Conservation (phyloP, 1,140 invertebrate species). For the Scylla paramamosain region DNA sequence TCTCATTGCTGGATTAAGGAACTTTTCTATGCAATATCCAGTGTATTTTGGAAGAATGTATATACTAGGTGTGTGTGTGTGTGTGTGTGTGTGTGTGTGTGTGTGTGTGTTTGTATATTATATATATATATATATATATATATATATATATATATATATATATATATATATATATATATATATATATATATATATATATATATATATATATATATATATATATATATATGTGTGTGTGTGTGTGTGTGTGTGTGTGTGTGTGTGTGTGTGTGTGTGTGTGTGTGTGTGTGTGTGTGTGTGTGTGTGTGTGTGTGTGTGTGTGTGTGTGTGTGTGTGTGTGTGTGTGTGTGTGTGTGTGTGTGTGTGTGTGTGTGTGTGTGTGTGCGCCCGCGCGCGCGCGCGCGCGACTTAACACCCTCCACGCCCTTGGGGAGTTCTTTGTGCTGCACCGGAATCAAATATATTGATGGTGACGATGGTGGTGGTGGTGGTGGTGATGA, state of each 20-base stretch:
- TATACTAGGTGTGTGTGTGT: no score
- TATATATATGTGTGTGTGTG: slow-evolving; percentile 31
- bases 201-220: slow-evolving; percentile 52
- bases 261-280: background rate
- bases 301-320: background rate
- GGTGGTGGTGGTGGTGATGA: no score
- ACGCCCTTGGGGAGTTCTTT: no score
- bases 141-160: slow-evolving; percentile 14
- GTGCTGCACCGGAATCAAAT: no score
- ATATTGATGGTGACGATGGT: no score
- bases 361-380: slow-evolving; percentile 39
- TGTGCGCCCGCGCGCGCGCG: background rate
- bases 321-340: slow-evolving; percentile 48
- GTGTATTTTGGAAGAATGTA: no score
- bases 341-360: slow-evolving; percentile 50
- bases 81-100: background rate
- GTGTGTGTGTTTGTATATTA: slow-evolving; percentile 18
- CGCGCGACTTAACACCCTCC: background rate
- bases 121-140: background rate
- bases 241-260: background rate
- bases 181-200: slow-evolving; percentile 30
- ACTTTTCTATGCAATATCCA: no score
- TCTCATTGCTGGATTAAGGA: no score
- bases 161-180: slow-evolving; percentile 27
- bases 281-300: background rate